Conservation (phyloP, 37 sponge, comb jelly and placozoan species). For the Cliona cf. orientalis region DNA sequence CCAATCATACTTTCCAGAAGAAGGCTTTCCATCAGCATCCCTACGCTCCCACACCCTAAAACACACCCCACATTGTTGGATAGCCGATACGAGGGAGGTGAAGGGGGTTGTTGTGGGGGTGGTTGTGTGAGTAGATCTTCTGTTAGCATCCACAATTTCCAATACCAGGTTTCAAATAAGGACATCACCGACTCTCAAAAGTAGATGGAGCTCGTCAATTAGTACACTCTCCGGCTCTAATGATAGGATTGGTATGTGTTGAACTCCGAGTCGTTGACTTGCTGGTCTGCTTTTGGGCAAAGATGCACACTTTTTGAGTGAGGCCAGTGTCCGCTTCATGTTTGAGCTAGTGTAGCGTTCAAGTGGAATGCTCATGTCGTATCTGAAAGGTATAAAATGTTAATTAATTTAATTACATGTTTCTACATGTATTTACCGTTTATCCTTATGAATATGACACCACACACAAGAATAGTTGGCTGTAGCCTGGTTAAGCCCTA, state of each 20-base stretch:
- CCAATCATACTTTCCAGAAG: slow-evolving; percentile 8
- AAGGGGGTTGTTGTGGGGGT: not conserved
- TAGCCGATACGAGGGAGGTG: not conserved
- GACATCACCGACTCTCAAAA: not conserved
- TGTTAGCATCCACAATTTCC: not conserved
- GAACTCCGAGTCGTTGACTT: not conserved
- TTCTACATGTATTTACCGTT: not conserved
- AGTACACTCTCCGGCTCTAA: not conserved
- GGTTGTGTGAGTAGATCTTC: no score
- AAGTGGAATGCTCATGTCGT: not conserved
- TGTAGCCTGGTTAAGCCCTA: slow-evolving; percentile 22
- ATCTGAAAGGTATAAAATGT: not conserved
- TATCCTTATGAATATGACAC: slow-evolving; percentile 18
- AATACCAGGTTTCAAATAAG: not conserved
- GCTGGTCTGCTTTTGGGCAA: not conserved
- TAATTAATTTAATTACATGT: not conserved
- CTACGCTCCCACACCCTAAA: not conserved
- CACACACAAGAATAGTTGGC: slow-evolving; percentile 26
- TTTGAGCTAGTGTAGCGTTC: not conserved
- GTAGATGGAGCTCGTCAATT: not conserved
- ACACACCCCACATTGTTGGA: slow-evolving; percentile 14
- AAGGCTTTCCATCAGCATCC: not conserved
- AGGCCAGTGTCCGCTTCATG: not conserved
- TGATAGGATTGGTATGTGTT: not conserved
- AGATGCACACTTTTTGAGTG: not conserved